A percentile compares a stretch with the other conserved stretches of the same genome.
These are phyloP conservation scores for Aphelinus certus DNA, from an alignment of 1,140 invertebrate genomes.

Conservation along the genomic window DNA sequence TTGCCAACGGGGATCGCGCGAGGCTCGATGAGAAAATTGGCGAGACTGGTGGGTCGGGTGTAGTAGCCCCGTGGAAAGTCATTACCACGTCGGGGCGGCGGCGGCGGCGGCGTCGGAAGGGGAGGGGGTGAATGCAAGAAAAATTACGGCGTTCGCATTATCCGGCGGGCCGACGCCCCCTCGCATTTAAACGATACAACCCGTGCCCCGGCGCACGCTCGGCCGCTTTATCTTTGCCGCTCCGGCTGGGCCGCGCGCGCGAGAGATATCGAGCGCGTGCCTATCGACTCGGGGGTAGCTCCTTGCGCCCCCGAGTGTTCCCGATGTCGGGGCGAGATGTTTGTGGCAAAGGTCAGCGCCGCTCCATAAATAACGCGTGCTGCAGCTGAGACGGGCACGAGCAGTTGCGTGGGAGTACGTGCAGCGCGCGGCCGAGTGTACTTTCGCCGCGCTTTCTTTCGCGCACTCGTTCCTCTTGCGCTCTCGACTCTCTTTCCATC, in stretches of 20 bases:
- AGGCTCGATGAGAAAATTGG: no score
- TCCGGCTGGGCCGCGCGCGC: neutral
- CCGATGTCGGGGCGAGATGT: neutral
- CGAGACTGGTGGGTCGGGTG: no score
- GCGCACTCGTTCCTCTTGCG: neutral
- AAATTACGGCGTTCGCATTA: constrained; percentile 16
- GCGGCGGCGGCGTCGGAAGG: neutral
- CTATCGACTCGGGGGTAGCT: neutral
- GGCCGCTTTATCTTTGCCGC: neutral
- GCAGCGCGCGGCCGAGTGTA: neutral
- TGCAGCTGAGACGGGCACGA: neutral
- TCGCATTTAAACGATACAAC: neutral
- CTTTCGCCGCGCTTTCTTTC: no score
- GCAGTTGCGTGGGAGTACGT: neutral
- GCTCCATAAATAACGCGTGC: constrained; percentile 10
- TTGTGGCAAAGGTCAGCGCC: neutral
- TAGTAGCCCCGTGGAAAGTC: neutral
- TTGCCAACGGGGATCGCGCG: no score
- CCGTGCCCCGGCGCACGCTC: neutral
- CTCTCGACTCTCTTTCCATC: neutral
- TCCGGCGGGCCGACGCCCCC: neutral
- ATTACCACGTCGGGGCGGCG: neutral
- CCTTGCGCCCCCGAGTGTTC: neutral
- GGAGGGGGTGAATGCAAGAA: neutral
- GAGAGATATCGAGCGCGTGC: neutral